A percentile compares a stretch with the other conserved stretches of the same genome.
Evolutionary conservation across 2,797 vertebrate genomes (phyloP).

Genomic region (Coregonus sp.): DNA sequence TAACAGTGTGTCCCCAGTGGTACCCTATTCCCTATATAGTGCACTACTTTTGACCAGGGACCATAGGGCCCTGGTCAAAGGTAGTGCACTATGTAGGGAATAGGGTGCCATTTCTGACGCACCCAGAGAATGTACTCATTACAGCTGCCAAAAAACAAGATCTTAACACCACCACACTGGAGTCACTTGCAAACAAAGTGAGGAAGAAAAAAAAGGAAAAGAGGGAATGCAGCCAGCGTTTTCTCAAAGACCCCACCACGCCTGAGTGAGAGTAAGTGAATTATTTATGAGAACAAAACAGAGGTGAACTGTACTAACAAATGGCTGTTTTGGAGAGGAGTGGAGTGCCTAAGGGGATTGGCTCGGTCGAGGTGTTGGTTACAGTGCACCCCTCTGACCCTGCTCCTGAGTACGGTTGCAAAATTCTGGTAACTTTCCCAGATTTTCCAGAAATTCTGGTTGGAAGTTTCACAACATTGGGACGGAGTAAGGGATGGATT

Average conservation of each 20-base stretch:
- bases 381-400: neutral
- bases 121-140: neutral
- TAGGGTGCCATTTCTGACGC: neutral
- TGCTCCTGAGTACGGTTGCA: no score
- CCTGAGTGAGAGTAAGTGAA: slow-evolving; percentile 5
- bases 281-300: neutral
- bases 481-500: no score
- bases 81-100: neutral
- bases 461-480: no score
- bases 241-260: neutral
- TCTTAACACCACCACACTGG: neutral
- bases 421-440: no score
- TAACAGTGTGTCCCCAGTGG: neutral
- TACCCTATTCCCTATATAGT: neutral
- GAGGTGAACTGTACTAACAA: neutral
- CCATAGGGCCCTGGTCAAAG: neutral
- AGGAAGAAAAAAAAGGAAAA: neutral
- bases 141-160: neutral
- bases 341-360: neutral
- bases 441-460: no score
- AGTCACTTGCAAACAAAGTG: neutral
- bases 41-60: neutral
- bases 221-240: neutral
- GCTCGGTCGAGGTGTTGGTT: neutral
- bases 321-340: neutral